Conservation (phyloP, 2,888 invertebrate genomes). For the Cheilosia urbana region DNA sequence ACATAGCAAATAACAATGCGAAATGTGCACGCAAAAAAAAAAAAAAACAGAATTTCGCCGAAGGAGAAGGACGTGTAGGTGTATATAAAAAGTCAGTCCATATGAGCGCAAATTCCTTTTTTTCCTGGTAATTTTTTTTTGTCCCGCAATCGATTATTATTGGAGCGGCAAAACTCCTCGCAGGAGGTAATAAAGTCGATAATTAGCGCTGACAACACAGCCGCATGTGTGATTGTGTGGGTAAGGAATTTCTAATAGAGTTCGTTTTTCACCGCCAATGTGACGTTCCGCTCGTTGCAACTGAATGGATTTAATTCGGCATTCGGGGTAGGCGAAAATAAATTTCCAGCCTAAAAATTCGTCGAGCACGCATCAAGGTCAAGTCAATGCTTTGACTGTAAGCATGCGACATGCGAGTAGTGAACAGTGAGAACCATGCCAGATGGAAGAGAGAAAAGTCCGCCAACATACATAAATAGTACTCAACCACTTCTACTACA, state of each 20-base stretch:
- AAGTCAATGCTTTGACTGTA: too few relatives aligned
- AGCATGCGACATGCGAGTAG: too few relatives aligned
- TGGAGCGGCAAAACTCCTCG: background rate
- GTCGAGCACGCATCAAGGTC: too few relatives aligned
- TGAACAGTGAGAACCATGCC: too few relatives aligned
- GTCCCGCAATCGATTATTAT: background rate
- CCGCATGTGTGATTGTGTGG: background rate
- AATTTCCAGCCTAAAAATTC: too few relatives aligned
- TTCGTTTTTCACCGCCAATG: background rate
- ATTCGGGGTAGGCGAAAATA: too few relatives aligned
- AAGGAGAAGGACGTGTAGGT: background rate
- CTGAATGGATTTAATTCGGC: too few relatives aligned
- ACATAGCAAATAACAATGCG: constrained; percentile 41
- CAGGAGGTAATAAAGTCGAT: constrained; percentile 14
- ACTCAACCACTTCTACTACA: constrained; percentile 1
- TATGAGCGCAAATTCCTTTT: constrained; percentile 1
- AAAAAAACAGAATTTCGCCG: background rate
- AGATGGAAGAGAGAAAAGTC: too few relatives aligned
- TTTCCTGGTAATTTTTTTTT: background rate
- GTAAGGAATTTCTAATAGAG: background rate
- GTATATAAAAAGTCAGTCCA: background rate
- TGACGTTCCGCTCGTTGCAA: too few relatives aligned
- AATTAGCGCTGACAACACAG: constrained; percentile 17
- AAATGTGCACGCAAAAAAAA: constrained; percentile 14
- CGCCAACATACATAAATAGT: too few relatives aligned